Evolutionary conservation across 2,113 vertebrate genomes (phyloP).

Genomic region (Heterotilapia buettikoferi): DNA sequence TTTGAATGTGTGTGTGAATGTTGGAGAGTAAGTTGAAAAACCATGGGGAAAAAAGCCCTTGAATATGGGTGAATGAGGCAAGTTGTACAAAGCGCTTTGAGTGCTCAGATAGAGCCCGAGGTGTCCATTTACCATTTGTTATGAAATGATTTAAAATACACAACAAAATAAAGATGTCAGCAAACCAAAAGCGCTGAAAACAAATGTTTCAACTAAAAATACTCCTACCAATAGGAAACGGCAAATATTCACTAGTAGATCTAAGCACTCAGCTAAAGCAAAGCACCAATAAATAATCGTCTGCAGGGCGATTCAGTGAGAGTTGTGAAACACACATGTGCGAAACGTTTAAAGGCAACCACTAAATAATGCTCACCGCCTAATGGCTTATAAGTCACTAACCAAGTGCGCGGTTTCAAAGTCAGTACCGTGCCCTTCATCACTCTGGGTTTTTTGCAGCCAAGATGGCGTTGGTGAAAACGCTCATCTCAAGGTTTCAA

Average conservation of each 20-base stretch:
- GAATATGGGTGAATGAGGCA: neutral
- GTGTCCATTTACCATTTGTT: neutral
- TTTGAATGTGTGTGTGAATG: neutral
- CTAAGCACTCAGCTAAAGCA: neutral
- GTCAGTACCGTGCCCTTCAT: neutral
- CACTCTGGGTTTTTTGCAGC: neutral
- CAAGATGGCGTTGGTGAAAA: neutral
- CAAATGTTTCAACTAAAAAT: neutral
- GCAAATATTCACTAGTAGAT: neutral
- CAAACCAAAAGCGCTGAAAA: neutral
- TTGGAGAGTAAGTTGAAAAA: neutral
- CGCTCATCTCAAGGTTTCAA: neutral
- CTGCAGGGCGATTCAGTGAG: neutral
- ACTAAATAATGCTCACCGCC: neutral
- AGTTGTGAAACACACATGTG: neutral
- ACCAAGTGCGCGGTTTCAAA: neutral
- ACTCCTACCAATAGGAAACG: neutral
- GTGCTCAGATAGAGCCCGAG: neutral
- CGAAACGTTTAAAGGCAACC: neutral
- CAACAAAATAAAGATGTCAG: neutral
- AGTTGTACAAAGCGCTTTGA: neutral
- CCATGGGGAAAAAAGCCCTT: fast-evolving
- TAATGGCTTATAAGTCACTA: neutral
- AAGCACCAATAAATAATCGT: neutral
- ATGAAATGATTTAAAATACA: neutral